phyloP scores from a whole-genome alignment of 2,113 vertebrate genomes.

The Zosterops borbonicus region DNA sequence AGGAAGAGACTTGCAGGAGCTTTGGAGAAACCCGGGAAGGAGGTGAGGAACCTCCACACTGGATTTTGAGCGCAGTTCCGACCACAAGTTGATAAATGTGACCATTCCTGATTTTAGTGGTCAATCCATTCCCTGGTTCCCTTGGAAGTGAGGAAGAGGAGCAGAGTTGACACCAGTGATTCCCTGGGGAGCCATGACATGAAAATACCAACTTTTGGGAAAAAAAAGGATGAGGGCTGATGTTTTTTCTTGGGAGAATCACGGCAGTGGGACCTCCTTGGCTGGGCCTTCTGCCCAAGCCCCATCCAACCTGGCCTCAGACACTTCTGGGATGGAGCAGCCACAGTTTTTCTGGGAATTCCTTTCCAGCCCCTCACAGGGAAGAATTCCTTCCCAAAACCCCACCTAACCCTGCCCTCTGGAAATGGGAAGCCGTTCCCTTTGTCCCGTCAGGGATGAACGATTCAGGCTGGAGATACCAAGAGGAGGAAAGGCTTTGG shows the following conservation, averaged over 20 bases:
- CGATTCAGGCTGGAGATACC: not conserved
- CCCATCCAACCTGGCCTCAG: not conserved
- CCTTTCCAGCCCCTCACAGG: not conserved
- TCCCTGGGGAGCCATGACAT: not conserved
- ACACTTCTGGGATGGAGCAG: not conserved
- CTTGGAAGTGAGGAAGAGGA: not conserved
- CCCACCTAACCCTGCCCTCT: too few relatives aligned
- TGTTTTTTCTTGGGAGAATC: accelerated
- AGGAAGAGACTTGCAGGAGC: not conserved
- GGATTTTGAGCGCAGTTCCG: accelerated
- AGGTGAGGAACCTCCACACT: not conserved
- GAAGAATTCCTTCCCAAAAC: not conserved
- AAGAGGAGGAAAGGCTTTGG: not conserved
- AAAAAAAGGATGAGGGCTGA: not conserved
- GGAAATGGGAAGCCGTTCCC: not conserved
- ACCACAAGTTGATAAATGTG: not conserved
- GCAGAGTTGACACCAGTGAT: too few relatives aligned
- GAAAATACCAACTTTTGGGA: not conserved
- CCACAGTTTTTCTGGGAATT: not conserved
- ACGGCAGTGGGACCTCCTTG: accelerated
- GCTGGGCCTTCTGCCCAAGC: not conserved
- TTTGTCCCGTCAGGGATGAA: not conserved
- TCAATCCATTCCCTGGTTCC: not conserved
- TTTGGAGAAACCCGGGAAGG: not conserved
- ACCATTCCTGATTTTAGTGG: not conserved